Conservation (phyloP, 2,797 vertebrate genomes). For the Schizopygopsis pylzovi region DNA sequence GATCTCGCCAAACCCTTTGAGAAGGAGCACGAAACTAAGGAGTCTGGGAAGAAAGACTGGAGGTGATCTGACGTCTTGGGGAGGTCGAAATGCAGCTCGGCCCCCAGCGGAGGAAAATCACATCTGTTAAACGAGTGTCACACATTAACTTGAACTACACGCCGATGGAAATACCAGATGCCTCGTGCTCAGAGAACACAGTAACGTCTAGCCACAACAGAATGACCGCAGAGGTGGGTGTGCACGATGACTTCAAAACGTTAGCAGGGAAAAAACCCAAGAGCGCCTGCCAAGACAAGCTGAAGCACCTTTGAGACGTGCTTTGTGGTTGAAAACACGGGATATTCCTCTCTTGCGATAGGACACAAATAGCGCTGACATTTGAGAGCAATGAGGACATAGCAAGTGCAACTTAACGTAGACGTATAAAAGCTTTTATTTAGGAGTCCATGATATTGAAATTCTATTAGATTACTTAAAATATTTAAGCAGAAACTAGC, state of each 20-base stretch:
- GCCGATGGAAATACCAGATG: slow-evolving; percentile 47
- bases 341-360: neutral
- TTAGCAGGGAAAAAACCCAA: slow-evolving; percentile 21
- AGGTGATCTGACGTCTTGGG: neutral
- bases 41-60: slow-evolving; percentile 56
- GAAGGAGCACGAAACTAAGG: slow-evolving; percentile 61
- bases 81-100: neutral
- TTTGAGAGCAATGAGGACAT: neutral
- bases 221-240: slow-evolving; percentile 36
- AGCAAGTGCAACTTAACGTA: neutral
- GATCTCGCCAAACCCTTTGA: slow-evolving; percentile 56
- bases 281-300: slow-evolving; percentile 20
- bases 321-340: neutral
- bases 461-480: neutral
- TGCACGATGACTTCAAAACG: slow-evolving; percentile 19
- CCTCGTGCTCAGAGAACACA: slow-evolving; percentile 7
- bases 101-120: slow-evolving; percentile 33
- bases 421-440: neutral
- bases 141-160: slow-evolving; percentile 17
- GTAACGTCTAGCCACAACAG: slow-evolving; percentile 34
- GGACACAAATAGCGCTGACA: slow-evolving; percentile 1
- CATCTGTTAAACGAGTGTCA: slow-evolving; percentile 55
- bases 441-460: neutral
- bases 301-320: neutral
- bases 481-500: no score